phyloP scores from a whole-genome alignment of 92 coral and sea anemone genomes.

The Zoanthus solanderi region DNA sequence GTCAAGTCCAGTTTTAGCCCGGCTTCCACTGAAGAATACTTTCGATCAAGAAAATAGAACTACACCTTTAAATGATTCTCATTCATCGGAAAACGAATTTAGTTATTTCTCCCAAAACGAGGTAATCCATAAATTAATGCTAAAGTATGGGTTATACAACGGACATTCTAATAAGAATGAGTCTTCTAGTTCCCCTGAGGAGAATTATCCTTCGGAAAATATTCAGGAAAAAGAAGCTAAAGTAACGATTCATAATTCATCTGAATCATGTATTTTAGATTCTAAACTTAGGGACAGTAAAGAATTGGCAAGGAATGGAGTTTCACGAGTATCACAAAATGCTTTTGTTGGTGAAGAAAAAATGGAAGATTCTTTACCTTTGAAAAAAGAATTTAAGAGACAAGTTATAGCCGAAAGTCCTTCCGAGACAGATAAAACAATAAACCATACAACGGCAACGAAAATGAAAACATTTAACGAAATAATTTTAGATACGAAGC shows the following conservation, averaged over 20 bases:
- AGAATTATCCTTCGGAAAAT: background rate
- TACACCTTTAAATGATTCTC: background rate
- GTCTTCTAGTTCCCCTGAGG: background rate
- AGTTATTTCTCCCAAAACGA: slow-evolving; percentile 80
- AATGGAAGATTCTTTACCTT: background rate
- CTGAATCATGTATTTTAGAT: background rate
- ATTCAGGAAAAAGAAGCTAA: background rate
- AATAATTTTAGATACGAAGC: background rate
- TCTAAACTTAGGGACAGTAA: background rate
- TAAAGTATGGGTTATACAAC: slow-evolving; percentile 91
- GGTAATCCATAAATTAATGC: slow-evolving; percentile 90
- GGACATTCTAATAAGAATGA: slow-evolving; percentile 33
- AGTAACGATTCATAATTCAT: background rate
- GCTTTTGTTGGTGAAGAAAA: background rate
- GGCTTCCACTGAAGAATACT: background rate
- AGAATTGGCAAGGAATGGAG: background rate
- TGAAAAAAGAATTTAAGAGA: background rate
- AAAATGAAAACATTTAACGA: background rate
- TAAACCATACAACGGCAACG: background rate
- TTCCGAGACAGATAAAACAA: background rate
- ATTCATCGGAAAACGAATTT: slow-evolving; percentile 13
- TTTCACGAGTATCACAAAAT: background rate
- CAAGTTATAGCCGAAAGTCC: background rate
- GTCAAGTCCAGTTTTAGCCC: slow-evolving; percentile 28
- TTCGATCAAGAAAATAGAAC: background rate